phyloP scores from a whole-genome alignment of 2,797 vertebrate genomes.

The Gallirallus australis region DNA sequence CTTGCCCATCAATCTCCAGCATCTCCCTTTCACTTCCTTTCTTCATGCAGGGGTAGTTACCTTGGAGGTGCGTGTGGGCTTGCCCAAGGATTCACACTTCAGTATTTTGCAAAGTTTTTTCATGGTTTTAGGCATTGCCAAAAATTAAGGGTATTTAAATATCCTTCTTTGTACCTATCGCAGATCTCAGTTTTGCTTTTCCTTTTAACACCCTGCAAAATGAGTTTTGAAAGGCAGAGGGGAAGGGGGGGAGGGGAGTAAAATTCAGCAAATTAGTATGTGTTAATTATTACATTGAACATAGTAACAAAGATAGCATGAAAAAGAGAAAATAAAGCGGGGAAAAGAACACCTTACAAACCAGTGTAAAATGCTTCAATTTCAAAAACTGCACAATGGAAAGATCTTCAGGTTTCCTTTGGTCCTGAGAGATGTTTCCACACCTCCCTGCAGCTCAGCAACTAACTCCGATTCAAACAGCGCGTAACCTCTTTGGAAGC shows the following conservation, averaged over 20 bases:
- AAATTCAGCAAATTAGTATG: not conserved
- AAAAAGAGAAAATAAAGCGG: not conserved
- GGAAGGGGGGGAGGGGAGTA: not conserved
- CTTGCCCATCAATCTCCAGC: not conserved
- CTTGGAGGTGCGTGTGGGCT: not conserved
- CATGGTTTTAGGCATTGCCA: not conserved
- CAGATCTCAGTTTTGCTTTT: not conserved
- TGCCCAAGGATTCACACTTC: not conserved
- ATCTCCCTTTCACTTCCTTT: not conserved
- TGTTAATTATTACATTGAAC: not conserved
- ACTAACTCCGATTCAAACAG: not conserved
- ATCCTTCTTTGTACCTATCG: not conserved
- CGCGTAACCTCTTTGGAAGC: not conserved
- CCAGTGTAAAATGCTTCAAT: not conserved
- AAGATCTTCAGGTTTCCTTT: not conserved
- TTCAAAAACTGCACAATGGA: not conserved
- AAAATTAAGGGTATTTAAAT: not conserved
- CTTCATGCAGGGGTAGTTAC: not conserved
- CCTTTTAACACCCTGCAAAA: not conserved
- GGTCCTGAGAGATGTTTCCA: not conserved
- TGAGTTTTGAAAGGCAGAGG: not conserved
- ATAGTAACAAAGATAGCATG: not conserved
- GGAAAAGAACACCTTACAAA: not conserved
- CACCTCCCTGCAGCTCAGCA: not conserved
- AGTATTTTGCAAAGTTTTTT: not conserved